A percentile compares a stretch with the other conserved stretches of the same genome.
Evolutionary conservation across 2,888 invertebrate species (phyloP).

Genomic region (Campoletis raptor): DNA sequence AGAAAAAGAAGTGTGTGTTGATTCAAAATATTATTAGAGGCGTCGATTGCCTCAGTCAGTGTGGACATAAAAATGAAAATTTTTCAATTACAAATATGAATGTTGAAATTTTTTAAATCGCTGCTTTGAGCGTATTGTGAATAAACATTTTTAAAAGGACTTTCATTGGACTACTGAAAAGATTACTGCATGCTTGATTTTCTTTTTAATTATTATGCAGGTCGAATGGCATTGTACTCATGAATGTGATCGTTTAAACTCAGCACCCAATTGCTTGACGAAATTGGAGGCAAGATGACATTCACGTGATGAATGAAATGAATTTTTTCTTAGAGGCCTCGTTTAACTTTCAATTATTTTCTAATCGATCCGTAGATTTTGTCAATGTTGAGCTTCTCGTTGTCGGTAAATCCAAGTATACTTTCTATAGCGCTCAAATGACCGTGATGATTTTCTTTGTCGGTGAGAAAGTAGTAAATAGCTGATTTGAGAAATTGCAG

Average conservation of each 20-base stretch:
- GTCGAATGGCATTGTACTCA: slow-evolving; percentile 3
- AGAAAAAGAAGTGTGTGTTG: slow-evolving; percentile 28
- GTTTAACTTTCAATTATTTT: slow-evolving; percentile 74
- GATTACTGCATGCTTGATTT: not conserved
- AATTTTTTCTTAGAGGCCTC: slow-evolving; percentile 30
- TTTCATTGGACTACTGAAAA: not conserved
- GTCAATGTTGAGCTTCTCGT: slow-evolving; percentile 92
- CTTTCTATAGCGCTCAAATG: slow-evolving; percentile 96
- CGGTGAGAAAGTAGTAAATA: slow-evolving; percentile 96
- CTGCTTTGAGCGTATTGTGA: not conserved
- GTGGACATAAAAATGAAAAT: slow-evolving; percentile 18
- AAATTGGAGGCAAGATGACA: slow-evolving; percentile 12
- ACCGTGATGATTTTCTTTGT: slow-evolving; percentile 94
- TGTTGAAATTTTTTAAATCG: not conserved
- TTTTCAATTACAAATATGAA: slow-evolving; percentile 8
- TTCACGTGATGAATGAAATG: slow-evolving; percentile 22
- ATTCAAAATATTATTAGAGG: slow-evolving; percentile 32
- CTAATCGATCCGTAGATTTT: slow-evolving; percentile 84
- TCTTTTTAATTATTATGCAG: not conserved
- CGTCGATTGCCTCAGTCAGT: slow-evolving; percentile 14
- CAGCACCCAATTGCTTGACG: slow-evolving; percentile 38
- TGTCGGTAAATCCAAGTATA: slow-evolving; percentile 94
- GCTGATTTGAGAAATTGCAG: slow-evolving; percentile 97
- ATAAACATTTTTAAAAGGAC: not conserved
- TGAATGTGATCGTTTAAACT: slow-evolving; percentile 26